Conservation (phyloP, 2,797 vertebrate species). For the Anguilla megastoma region DNA sequence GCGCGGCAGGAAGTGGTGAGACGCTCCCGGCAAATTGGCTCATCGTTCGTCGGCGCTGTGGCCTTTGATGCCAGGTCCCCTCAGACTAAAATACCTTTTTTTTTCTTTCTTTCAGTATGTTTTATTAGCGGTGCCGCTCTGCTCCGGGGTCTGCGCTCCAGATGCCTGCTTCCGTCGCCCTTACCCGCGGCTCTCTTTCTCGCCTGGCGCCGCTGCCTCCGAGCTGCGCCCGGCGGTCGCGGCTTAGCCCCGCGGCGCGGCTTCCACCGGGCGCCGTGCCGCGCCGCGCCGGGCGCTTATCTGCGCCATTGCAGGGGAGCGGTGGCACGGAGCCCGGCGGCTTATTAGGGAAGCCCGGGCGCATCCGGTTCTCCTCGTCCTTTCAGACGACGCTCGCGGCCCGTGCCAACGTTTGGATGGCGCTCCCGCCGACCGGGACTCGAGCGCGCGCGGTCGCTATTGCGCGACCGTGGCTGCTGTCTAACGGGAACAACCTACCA, state of each 20-base stretch:
- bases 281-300: constrained; percentile 70
- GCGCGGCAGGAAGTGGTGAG: neutral
- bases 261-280: constrained; percentile 68
- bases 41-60: neutral
- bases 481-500: neutral
- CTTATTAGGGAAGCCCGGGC: constrained; percentile 75
- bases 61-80: neutral
- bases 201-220: constrained; percentile 52
- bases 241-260: constrained; percentile 66
- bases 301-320: constrained; percentile 72
- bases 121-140: constrained; percentile 29
- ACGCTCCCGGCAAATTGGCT: neutral
- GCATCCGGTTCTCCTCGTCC: neutral
- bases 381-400: neutral
- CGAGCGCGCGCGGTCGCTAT: neutral
- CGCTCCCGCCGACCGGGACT: neutral
- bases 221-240: constrained; percentile 53
- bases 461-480: neutral
- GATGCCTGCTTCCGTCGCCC: constrained; percentile 49
- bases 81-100: neutral
- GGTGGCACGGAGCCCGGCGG: constrained; percentile 71
- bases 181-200: constrained; percentile 61
- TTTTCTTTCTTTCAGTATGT: neutral
- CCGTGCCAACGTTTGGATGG: neutral
- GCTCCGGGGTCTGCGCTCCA: constrained; percentile 56